Percentiles rank a stretch among this genome's conserved stretches.
Evolutionary conservation across 2,888 invertebrate genomes (phyloP).

Genomic region (Danaus chrysippus): DNA sequence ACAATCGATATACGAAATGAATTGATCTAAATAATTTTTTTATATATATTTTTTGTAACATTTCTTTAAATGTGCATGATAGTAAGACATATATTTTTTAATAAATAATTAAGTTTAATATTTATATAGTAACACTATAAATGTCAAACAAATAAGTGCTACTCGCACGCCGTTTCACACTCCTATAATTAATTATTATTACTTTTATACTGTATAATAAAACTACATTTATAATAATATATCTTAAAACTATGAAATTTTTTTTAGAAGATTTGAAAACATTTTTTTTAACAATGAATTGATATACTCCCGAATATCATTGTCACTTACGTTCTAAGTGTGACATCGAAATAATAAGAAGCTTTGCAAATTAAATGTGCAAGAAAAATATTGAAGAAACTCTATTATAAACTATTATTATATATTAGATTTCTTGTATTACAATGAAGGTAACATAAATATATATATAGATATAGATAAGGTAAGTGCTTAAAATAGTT

Average conservation of each 20-base stretch:
- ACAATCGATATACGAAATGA: conserved; percentile 30
- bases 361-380: neutral
- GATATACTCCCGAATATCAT: neutral
- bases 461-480: too few relatives aligned
- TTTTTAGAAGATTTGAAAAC: conserved; percentile 23
- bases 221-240: conserved; percentile 24
- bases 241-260: conserved; percentile 18
- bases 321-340: neutral
- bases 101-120: conserved; percentile 36
- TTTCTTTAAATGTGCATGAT: neutral
- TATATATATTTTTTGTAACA: conserved; percentile 23
- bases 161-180: conserved; percentile 48
- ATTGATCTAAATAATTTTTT: conserved; percentile 24
- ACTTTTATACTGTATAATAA: conserved; percentile 42
- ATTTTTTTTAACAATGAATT: conserved; percentile 17
- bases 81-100: conserved; percentile 14
- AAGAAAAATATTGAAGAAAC: neutral
- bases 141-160: conserved; percentile 50
- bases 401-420: neutral
- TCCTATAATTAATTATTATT: conserved; percentile 37
- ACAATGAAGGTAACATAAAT: too few relatives aligned
- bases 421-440: neutral
- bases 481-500: too few relatives aligned
- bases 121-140: conserved; percentile 42
- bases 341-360: neutral